Base-by-base conservation (phyloP, 2,797 vertebrate genomes). In the Spizella passerina region DNA sequence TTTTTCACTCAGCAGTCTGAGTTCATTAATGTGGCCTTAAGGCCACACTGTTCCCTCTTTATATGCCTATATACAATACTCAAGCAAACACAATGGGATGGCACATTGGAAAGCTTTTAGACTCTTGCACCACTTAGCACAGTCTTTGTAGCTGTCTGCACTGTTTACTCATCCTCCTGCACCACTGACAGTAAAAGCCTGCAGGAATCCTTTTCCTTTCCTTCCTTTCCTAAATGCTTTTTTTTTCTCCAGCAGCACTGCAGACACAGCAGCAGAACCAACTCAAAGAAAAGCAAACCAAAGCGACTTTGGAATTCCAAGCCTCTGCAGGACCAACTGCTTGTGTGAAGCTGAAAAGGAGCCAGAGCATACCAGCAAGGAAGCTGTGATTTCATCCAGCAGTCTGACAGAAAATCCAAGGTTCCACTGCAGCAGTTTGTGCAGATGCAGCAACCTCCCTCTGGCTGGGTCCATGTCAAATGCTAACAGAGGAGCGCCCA, bases 261-360 rank as follows among this genome's bases (percentile, higher is more conserved):
- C 81, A 84, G 83, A 66, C 75, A 87, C 46, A n/a, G 77, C 44
- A 86, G 56, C 68, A 84, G 11, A 86, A 77, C 21, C 11, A 65
- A 38, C 23, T 70, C 39, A 26, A 57, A 71, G 46, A 1, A 70
- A 83, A 82, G 24, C 59, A 66, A 80, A 77, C 26, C 17, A 47
- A 88, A 94, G 47, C 18, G 14, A 49, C 39, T 88, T 92, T 61
- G 72, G 30, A 30, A 78, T 65, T 78, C 75, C 69, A 66, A 63
- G 70, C 38, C 70, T 81, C 84, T 46, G 92, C 92, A 91, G 86
- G 47, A 91, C 61, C 82, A 60, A 30, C 75, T 86, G 34, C 61
- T 72, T 47, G 11, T 84, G 73, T 82, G 81, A 91, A 94, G 94
- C 93, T 95, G 93, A 96, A 95, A 87, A 66, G 82, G 57, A 96